phyloP scores from a whole-genome alignment of 1,140 invertebrate genomes.

The Grapholita molesta region DNA sequence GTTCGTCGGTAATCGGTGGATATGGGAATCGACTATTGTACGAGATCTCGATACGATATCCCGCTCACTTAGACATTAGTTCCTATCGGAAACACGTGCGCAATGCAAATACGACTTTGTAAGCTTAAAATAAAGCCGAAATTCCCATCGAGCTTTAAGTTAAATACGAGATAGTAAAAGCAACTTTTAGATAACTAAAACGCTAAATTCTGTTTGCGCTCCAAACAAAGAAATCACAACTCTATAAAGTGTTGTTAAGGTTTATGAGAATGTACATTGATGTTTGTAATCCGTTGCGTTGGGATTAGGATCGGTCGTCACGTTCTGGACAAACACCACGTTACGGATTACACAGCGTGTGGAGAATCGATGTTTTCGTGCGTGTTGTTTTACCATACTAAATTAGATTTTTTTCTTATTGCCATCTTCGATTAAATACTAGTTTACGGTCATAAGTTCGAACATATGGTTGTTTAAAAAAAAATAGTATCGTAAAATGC shows the following conservation, averaged over 20 bases:
- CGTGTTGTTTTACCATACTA: slow-evolving; percentile 9
- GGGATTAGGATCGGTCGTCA: slow-evolving; percentile 33
- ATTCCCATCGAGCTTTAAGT: neutral
- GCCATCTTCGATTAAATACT: neutral
- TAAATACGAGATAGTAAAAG: neutral
- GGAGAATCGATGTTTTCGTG: slow-evolving; percentile 46
- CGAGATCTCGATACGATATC: slow-evolving; percentile 38
- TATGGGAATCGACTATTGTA: slow-evolving; percentile 65
- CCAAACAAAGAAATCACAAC: slow-evolving; percentile 21
- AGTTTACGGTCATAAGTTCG: neutral
- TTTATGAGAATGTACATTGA: neutral
- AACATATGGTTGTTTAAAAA: neutral
- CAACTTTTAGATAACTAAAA: neutral
- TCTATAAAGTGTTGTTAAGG: slow-evolving; percentile 18
- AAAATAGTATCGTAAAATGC: too few relatives aligned
- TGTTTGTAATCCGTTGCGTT: slow-evolving; percentile 3
- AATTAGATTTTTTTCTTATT: neutral
- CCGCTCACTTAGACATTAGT: neutral
- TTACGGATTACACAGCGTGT: slow-evolving; percentile 53
- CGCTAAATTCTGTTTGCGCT: neutral
- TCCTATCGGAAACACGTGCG: neutral
- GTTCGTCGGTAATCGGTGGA: slow-evolving; percentile 62
- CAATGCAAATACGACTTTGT: neutral
- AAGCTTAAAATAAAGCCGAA: neutral
- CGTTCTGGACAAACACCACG: slow-evolving; percentile 58